Conservation (phyloP, 2,797 vertebrate species). For the Hylomyscus alleni region DNA sequence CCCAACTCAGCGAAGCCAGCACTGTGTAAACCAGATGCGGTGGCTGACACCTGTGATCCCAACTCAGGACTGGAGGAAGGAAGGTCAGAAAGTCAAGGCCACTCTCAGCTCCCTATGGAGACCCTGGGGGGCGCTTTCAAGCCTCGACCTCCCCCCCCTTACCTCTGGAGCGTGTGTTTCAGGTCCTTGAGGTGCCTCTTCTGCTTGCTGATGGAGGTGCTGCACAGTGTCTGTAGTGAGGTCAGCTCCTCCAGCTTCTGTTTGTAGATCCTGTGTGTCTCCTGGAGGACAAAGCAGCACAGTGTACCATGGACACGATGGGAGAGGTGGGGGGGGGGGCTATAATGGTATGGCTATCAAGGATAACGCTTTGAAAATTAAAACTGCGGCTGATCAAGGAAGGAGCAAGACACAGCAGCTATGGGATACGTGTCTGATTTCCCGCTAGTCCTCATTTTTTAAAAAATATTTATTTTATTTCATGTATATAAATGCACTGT, state of each 20-base stretch:
- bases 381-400: neutral
- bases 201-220: constrained; percentile 94
- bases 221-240: constrained; percentile 93
- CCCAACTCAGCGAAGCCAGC: neutral
- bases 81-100: neutral
- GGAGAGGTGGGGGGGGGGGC: neutral
- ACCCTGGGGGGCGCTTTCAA: neutral
- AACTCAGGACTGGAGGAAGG: neutral
- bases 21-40: neutral
- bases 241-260: constrained; percentile 98
- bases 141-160: constrained; percentile 62
- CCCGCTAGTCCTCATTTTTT: neutral
- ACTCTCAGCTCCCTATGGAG: neutral
- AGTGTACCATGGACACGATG: neutral
- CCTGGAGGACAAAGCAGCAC: constrained; percentile 87
- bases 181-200: constrained; percentile 93
- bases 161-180: constrained; percentile 91
- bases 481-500: too few relatives aligned
- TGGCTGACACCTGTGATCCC: neutral
- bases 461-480: neutral
- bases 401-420: neutral
- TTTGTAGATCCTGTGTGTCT: constrained; percentile 96
- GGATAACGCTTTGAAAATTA: neutral
- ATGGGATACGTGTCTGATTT: neutral
- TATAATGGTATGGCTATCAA: neutral